Evolutionary conservation across 2,113 vertebrate genomes (phyloP).

Genomic region (Pteropus alecto): DNA sequence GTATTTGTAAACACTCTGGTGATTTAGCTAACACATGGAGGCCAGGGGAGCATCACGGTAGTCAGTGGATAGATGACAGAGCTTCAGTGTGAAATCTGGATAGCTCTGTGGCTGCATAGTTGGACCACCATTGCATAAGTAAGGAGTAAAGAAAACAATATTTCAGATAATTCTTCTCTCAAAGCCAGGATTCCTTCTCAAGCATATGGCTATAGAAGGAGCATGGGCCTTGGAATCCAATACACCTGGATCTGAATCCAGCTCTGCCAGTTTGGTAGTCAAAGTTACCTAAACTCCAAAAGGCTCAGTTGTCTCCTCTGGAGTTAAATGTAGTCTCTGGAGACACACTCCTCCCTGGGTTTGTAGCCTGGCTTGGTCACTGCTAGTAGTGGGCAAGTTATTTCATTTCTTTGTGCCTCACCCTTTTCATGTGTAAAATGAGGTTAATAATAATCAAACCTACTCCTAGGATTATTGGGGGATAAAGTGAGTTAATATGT

Average conservation of each 20-base stretch:
- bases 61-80: not conserved
- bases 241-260: not conserved
- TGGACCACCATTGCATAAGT: not conserved
- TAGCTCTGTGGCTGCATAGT: not conserved
- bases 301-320: not conserved
- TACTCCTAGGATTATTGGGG: not conserved
- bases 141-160: not conserved
- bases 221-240: not conserved
- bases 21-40: not conserved
- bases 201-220: not conserved
- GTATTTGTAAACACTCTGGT: conserved; percentile 44
- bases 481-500: not conserved
- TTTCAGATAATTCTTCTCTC: conserved; percentile 23
- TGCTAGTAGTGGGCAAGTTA: not conserved
- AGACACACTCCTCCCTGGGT: not conserved
- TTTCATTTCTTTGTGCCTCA: not conserved
- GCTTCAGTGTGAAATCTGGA: conserved; percentile 17
- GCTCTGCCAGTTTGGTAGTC: not conserved
- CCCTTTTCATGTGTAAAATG: conserved; percentile 20
- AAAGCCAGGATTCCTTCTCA: conserved; percentile 14
- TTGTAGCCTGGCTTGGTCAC: not conserved
- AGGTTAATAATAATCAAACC: not conserved
- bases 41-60: not conserved
- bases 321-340: not conserved
- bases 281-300: conserved; percentile 14